These are phyloP conservation scores for Lordiphosa collinella DNA, from an alignment of 1,140 invertebrate species.

Conservation along the genomic window DNA sequence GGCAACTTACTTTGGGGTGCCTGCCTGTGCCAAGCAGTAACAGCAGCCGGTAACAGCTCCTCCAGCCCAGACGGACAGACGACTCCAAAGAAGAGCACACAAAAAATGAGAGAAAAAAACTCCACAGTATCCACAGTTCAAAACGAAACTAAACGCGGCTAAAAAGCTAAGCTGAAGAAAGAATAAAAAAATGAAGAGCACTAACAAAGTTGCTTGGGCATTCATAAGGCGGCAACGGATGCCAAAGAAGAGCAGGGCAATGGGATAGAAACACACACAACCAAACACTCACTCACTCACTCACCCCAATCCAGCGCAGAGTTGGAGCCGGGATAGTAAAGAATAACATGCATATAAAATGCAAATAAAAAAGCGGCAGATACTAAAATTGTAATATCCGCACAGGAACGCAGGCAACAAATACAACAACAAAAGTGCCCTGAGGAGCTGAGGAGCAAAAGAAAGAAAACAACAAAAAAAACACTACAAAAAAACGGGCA, in stretches of 20 bases:
- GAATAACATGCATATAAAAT: conserved; percentile 70
- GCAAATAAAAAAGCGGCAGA: conserved; percentile 73
- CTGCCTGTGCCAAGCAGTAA: conserved; percentile 10
- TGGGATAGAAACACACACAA: background rate
- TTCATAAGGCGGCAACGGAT: conserved; percentile 47
- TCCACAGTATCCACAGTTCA: conserved; percentile 30
- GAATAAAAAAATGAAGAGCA: conserved; percentile 27
- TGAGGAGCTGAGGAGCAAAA: background rate
- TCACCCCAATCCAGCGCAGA: background rate
- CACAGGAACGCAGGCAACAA: conserved; percentile 49
- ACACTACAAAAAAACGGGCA: conserved; percentile 15
- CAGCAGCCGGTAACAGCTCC: conserved; percentile 14
- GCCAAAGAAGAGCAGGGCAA: conserved; percentile 13
- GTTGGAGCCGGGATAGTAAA: conserved; percentile 2
- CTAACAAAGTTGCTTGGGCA: conserved; percentile 49
- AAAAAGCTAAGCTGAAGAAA: conserved; percentile 39
- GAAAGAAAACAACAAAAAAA: conserved; percentile 9
- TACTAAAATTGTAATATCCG: conserved; percentile 77
- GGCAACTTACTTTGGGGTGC: background rate
- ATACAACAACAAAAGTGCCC: conserved; percentile 17
- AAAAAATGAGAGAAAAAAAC: conserved; percentile 16
- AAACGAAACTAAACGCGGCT: conserved; percentile 56
- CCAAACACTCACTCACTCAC: background rate
- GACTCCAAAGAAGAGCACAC: conserved; percentile 16
- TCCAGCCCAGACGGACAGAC: conserved; percentile 49